Base-by-base conservation (phyloP, 2,888 invertebrate species). In the Rutpela maculata region DNA sequence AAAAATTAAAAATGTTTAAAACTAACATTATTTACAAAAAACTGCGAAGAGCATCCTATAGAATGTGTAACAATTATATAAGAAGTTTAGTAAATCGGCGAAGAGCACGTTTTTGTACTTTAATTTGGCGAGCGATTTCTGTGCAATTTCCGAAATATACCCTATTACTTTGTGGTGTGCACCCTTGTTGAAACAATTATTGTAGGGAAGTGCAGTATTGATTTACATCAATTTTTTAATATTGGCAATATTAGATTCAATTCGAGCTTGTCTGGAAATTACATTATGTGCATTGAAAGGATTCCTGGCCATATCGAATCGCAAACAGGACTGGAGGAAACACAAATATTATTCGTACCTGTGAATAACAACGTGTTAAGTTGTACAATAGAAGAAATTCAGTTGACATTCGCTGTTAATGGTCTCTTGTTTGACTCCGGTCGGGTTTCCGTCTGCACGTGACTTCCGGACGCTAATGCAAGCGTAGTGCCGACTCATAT, bases 391-490 rank as follows among this genome's bases (percentile, higher is more conserved):
- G 75, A 59, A 80, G 78, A 80, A 80, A 80, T 60, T 56, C 79
- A 70, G 77, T 76, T 76, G 80, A 80, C 81, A 79, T 80, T 76
- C 78, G 71, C 77, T 80, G 82, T 80, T 84, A 84, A 84, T 84
- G 84, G 84, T 80, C 75, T 78, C 79, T 81, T 84, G 84, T 84
- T 84, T 84, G 84, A 81, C 82, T 83, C 80, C 80, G 83, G 74
- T 83, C 82, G 77, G 83, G 83, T 84, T 84, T 83, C 84, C 81
- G 81, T 71, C 77, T 82, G 83, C 84, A 82, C 84, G 83, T 83
- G 83, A 83, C 83, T 77, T 84, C 84, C 84, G 82, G 80, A 81
- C 80, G 79, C 81, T 82, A 84, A 84, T 83, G 84, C 83, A 84
- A 80, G 78, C 80, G 78, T 78, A 78, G 75, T 75, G 78, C 68